These are phyloP conservation scores for Rhingia rostrata DNA, from an alignment of 2,888 invertebrate species.

Conservation along the genomic window DNA sequence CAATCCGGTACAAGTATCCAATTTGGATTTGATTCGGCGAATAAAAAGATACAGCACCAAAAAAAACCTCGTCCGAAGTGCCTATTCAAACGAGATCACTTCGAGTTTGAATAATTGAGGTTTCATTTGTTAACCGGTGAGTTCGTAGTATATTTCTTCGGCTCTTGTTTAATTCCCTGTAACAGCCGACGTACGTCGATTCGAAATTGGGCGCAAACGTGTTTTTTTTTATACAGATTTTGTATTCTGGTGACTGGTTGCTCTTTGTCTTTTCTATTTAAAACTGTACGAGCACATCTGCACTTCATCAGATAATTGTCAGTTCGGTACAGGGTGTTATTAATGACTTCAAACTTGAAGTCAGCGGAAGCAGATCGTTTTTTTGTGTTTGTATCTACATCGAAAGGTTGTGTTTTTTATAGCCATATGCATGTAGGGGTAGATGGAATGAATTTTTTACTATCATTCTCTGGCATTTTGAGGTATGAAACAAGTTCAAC, in stretches of 20 bases:
- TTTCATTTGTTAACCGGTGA: slow-evolving; percentile 52
- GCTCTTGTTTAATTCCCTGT: slow-evolving; percentile 25
- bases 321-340: slow-evolving; percentile 43
- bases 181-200: slow-evolving; percentile 26
- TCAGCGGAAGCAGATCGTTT: slow-evolving; percentile 33
- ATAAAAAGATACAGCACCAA: slow-evolving; percentile 56
- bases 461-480: too few species aligned
- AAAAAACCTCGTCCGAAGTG: slow-evolving; percentile 51
- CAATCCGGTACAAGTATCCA: slow-evolving; percentile 36
- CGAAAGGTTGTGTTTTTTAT: background rate
- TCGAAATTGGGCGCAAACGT: slow-evolving; percentile 45
- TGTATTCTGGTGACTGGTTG: background rate
- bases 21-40: slow-evolving; percentile 58
- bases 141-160: background rate
- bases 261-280: slow-evolving; percentile 16
- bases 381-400: background rate
- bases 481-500: too few species aligned
- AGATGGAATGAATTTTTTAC: too few species aligned
- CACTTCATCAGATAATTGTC: slow-evolving; percentile 65
- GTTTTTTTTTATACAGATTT: slow-evolving; percentile 17
- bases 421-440: background rate
- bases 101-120: slow-evolving; percentile 3
- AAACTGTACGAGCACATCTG: slow-evolving; percentile 8
- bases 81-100: slow-evolving; percentile 65
- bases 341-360: slow-evolving; percentile 34